A percentile compares a stretch with the other conserved stretches of the same genome.
These are phyloP conservation scores for Brachionus sp. DNA, from an alignment of 1,140 invertebrate genomes.

Conservation along the genomic window DNA sequence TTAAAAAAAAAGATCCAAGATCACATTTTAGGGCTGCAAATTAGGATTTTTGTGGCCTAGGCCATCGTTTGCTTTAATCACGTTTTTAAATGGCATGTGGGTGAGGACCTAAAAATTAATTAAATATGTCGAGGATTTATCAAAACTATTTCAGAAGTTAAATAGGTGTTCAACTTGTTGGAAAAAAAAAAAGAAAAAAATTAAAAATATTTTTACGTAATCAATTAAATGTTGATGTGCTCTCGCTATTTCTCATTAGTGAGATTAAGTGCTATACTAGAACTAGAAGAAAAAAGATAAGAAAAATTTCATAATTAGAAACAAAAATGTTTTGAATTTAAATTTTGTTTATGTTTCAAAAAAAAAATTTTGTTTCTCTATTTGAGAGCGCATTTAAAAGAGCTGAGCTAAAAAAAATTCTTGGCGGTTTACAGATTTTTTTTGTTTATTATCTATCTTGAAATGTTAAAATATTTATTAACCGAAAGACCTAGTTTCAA, in stretches of 20 bases:
- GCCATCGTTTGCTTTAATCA: not conserved
- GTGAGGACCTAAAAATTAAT: not conserved
- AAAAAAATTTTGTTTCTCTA: not conserved
- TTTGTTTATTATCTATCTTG: constrained; percentile 23
- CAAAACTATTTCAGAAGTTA: not conserved
- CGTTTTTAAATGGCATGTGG: not conserved
- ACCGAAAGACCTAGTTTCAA: constrained; percentile 37
- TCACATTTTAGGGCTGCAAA: not conserved
- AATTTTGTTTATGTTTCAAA: constrained; percentile 39
- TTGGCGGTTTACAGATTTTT: not conserved
- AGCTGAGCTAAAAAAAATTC: not conserved
- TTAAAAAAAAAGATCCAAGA: not conserved
- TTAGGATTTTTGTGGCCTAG: not conserved
- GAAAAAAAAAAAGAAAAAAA: not conserved
- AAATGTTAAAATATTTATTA: constrained; percentile 33
- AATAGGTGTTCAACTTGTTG: not conserved
- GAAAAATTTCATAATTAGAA: constrained; percentile 18
- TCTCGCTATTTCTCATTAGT: not conserved
- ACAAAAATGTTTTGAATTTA: constrained; percentile 37
- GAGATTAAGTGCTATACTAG: not conserved
- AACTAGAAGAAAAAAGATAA: not conserved
- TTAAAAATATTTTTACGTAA: constrained; percentile 13
- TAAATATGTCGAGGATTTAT: not conserved
- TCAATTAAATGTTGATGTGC: constrained; percentile 9
- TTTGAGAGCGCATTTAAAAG: not conserved